Base-by-base conservation (phyloP, 2,888 invertebrate species). In the Agrenia bidenticulata region DNA sequence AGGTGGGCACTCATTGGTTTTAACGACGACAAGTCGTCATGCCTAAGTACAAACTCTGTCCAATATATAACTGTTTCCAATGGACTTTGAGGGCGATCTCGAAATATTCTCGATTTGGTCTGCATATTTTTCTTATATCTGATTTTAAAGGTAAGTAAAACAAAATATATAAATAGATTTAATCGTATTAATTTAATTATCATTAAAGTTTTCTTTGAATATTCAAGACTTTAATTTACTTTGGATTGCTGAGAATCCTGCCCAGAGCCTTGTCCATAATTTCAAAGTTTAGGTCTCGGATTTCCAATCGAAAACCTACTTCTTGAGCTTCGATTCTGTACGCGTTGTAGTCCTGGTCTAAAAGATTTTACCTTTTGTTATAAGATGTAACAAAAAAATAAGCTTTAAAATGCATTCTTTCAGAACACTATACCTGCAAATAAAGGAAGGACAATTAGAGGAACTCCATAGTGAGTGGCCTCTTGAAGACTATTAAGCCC, bases 311-410 rank as follows among this genome's bases (percentile, higher is more conserved):
- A 9, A 74, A 19, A 5, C 76, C 76, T 51, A 76, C 63, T 58
- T 72, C 66, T 24, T 74, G 76, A 24, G 72, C 72, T 19, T 70
- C 61, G 13, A 76, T 58, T 56, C 73, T 57, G 45, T 69, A 72
- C 1, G 72, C 74, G 42, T 74, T 75, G 61, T 67, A 75, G 42
- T 75, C 72, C 51, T 76, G 76, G 41, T 76, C 76, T 57, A 19
- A 2, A 21, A 23, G 2, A n/a, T n/a, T n/a, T n/a, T n/a, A n/a
- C n/a, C n/a, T n/a, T n/a, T n/a, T n/a, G n/a, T n/a, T n/a, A n/a
- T n/a, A n/a, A n/a, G n/a, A n/a, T n/a, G n/a, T n/a, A n/a, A n/a
- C n/a, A n/a, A n/a, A n/a, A n/a, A n/a, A n/a, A n/a, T n/a, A n/a
- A n/a, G n/a, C n/a, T n/a, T n/a, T n/a, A n/a, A n/a, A n/a, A n/a